Percentiles rank a stretch among this genome's conserved stretches.
phyloP scores from a whole-genome alignment of 1,140 invertebrate species.

The Macrobrachium nipponense region DNA sequence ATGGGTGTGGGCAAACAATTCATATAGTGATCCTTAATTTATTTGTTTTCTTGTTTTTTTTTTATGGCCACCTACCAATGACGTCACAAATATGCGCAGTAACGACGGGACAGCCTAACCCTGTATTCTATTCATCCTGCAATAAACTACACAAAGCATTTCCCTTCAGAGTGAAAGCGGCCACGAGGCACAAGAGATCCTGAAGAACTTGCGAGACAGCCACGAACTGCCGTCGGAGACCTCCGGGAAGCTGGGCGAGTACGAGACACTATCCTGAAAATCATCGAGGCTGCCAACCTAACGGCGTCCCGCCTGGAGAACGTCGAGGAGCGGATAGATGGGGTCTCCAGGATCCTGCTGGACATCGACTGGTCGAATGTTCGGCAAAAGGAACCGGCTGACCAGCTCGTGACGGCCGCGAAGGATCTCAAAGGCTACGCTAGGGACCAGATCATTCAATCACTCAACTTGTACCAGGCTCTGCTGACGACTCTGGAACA shows the following conservation, averaged over 20 bases:
- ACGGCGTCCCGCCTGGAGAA: constrained; percentile 34
- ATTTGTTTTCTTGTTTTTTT: too few species aligned
- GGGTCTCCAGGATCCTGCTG: constrained; percentile 19
- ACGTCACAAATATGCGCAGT: too few species aligned
- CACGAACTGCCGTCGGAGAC: background rate
- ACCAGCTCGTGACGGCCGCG: constrained; percentile 39
- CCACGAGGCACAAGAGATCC: background rate
- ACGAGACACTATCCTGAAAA: constrained; percentile 6
- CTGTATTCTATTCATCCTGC: too few species aligned
- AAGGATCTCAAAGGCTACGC: constrained; percentile 49
- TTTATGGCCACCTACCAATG: too few species aligned
- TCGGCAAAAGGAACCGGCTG: constrained; percentile 42
- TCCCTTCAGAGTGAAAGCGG: too few species aligned
- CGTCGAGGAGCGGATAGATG: constrained; percentile 32
- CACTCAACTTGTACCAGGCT: constrained; percentile 26
- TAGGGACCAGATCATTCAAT: constrained; percentile 45
- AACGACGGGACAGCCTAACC: too few species aligned
- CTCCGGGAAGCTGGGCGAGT: background rate
- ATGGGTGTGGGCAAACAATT: too few species aligned
- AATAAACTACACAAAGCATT: too few species aligned
- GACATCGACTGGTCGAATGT: constrained; percentile 27
- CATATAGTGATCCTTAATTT: too few species aligned
- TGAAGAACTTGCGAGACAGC: background rate
- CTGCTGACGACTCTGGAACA: constrained; percentile 33
- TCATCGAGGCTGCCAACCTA: constrained; percentile 20